Base-by-base conservation (phyloP, 2,113 vertebrate species). In the Oncorhynchus mykiss region DNA sequence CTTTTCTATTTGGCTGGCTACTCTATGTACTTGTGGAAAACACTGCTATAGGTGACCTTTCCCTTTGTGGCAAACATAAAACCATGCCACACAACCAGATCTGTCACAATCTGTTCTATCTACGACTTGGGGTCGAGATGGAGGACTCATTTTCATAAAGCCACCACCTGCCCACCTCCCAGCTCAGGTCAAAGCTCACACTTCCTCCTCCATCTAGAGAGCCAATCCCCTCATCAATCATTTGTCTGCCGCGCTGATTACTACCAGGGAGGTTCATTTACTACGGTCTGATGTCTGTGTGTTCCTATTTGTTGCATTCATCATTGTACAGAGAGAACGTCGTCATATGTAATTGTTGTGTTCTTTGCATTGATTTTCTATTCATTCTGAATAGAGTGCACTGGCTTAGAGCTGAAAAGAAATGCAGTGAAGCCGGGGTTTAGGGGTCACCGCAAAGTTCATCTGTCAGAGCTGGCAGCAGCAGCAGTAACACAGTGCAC, bases 401-500 rank as follows among this genome's bases (percentile, higher is more conserved):
- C 45, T 11, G 54, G 71, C 51, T 72, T 72, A 13, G 20, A n/a
- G 31, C 27, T 62, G 71, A 62, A 72, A 2, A 71, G 24, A 64
- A 65, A 20, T 34, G 20, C 31, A 25, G 31, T 24, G 8, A 34
- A 48, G 68, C 39, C 68, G 3, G 31, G 64, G 59, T 65, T 81
- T 54, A 73, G 59, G 51, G 80, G 72, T 78, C 70, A 69, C 24
- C 13, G 62, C 45, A 39, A 14, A 60, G 51, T 74, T 84, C 70
- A 73, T 78, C 76, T 72, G 67, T 76, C 73, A 78, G 39, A 59
- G 29, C 25, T 54, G 59, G 72, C 73, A 84, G 51, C 54, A 14
- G 34, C 29, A 22, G 57, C n/a, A 51, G 49, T 11, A 51, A 34
- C 34, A 31, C 7, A 14, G 14, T 34, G 64, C 22, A 74, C 66